A percentile compares a stretch with the other conserved stretches of the same genome.
Evolutionary conservation across 2,797 vertebrate species (phyloP).

Genomic region (Peromyscus aztecus): DNA sequence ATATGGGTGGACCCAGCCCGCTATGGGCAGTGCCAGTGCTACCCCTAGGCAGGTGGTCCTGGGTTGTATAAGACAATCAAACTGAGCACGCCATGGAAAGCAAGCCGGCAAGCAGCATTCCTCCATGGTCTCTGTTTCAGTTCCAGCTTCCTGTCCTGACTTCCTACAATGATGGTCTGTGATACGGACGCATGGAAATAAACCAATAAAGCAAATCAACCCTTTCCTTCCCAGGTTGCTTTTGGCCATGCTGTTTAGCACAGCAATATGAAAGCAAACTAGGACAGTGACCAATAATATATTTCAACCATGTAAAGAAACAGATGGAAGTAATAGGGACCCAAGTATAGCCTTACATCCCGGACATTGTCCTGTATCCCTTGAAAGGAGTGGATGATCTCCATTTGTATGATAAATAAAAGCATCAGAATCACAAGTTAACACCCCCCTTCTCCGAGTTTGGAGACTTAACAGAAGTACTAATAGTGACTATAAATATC

Average conservation of each 20-base stretch:
- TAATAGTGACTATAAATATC: neutral
- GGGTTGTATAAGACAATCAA: neutral
- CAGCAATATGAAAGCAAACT: neutral
- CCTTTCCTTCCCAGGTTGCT: neutral
- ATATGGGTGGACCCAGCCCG: neutral
- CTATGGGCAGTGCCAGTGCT: neutral
- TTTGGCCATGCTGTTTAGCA: neutral
- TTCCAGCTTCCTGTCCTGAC: neutral
- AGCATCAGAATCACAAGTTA: neutral
- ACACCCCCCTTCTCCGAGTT: neutral
- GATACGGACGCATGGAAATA: too few species aligned
- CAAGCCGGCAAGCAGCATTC: neutral
- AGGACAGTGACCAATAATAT: neutral
- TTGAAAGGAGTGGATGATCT: neutral
- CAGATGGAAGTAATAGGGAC: neutral
- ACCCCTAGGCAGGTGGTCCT: too few species aligned
- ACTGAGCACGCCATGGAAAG: neutral
- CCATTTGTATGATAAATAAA: conserved; percentile 48
- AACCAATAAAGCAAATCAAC: neutral
- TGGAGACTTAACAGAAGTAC: conserved; percentile 10
- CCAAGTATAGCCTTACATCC: neutral
- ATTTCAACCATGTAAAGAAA: neutral
- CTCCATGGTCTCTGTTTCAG: neutral
- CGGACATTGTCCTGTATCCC: neutral
- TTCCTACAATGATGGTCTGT: too few species aligned